Evolutionary conservation across 2,888 invertebrate species (phyloP), one percentile per base, ranked within the genome.

Genomic region (Taphrorychus bicolor): DNA sequence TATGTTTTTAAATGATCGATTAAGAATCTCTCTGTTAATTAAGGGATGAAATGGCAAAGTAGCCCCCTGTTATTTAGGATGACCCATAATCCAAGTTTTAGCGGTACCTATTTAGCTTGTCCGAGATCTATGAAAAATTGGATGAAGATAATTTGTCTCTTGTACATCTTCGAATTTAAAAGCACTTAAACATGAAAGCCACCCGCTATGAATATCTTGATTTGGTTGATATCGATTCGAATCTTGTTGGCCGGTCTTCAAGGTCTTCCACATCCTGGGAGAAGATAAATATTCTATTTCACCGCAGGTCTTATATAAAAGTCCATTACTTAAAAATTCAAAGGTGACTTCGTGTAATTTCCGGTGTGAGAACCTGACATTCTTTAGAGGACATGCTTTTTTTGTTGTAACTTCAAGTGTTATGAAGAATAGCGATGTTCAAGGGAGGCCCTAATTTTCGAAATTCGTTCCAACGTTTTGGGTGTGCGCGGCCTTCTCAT

Each of bases 1-100:
- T 68, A 68, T 68, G 56, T 63, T 68, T 63, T 59, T n/a, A 65
- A 65, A 65, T 58, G 58, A 62, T 54, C 58, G 53, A 67, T 56
- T 66, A 48, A 53, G 51, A 59, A 63, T 54, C 54, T 56, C 41
- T 64, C 49, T 5, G n/a, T 40, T 60, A 61, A 69, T 69, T 69
- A 64, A 60, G 54, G 60, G 18, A 24, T 18, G 19, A 54, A 62
- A 21, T 62, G 5, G 32, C 19, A n/a, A n/a, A n/a, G n/a, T n/a
- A n/a, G n/a, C n/a, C n/a, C n/a, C 19, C 45, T 62, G 49, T 61
- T 61, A 18, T 23, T 61, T 23, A 45, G 48, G 48, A 64, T 56
- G 49, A 56, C 60, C 66, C 32, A 59, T 66, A 66, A 66, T 60
- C 60, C 49, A 24, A 5, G 22, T 56, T 57, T 66, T 49, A 60